These are phyloP conservation scores for Halictus quadricinctus DNA, from an alignment of 2,888 invertebrate species.

Conservation along the genomic window DNA sequence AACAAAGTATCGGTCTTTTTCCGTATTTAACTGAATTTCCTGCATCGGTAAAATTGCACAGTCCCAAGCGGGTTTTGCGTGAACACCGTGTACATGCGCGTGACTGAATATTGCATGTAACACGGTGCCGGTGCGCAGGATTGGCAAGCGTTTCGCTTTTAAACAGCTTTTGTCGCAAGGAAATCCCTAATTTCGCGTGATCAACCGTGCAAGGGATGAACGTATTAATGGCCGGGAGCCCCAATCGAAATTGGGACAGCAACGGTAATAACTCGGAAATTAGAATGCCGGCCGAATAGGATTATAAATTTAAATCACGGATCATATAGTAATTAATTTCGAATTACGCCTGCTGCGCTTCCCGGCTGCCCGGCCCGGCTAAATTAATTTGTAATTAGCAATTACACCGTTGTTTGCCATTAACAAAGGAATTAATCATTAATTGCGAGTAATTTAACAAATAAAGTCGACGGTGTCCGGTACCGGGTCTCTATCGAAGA, in stretches of 20 bases:
- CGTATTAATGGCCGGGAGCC: conserved; percentile 49
- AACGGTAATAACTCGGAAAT: conserved; percentile 61
- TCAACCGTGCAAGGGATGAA: conserved; percentile 30
- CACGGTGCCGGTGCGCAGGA: neutral
- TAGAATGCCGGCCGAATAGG: conserved; percentile 60
- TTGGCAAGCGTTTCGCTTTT: conserved; percentile 9
- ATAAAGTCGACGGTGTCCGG: conserved; percentile 44
- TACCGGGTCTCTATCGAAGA: neutral
- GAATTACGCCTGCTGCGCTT: conserved; percentile 54
- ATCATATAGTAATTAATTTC: conserved; percentile 69
- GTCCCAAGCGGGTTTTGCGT: neutral
- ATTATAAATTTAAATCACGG: conserved; percentile 70
- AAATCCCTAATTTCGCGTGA: conserved; percentile 41
- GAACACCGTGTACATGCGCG: neutral
- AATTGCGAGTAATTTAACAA: conserved; percentile 55
- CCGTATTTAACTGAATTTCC: conserved; percentile 2
- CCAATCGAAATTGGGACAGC: conserved; percentile 56
- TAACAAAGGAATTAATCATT: conserved; percentile 66
- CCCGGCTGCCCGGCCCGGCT: conserved; percentile 41
- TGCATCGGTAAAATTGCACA: neutral
- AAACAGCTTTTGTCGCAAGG: conserved; percentile 31
- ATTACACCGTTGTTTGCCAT: conserved; percentile 57
- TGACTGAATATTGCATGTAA: neutral
- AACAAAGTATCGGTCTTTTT: neutral
- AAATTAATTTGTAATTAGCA: conserved; percentile 69